Evolutionary conservation across 2,797 vertebrate genomes (phyloP).

Genomic region (Sebastes minor): DNA sequence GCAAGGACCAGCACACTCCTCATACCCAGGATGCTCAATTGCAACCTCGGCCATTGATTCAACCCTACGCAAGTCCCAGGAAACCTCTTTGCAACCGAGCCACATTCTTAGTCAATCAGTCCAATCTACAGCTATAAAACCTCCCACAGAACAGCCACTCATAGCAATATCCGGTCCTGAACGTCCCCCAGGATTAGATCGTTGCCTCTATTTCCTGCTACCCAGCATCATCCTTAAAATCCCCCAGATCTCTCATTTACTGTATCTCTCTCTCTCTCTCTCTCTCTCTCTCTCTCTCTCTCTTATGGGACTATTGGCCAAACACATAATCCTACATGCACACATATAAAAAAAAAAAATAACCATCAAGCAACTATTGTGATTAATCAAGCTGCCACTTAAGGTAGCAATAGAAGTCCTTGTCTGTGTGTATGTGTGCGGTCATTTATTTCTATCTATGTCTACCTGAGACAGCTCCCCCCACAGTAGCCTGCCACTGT

Average conservation of each 20-base stretch:
- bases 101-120: constrained; percentile 1
- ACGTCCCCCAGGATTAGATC: background rate
- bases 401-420: background rate
- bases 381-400: constrained; percentile 32
- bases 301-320: background rate
- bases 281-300: background rate
- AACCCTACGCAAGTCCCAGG: background rate
- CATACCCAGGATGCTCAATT: constrained; percentile 7
- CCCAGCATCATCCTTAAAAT: background rate
- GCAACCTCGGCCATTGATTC: constrained; percentile 10
- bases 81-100: constrained; percentile 11
- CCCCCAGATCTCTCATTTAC: background rate
- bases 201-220: background rate
- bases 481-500: constrained; percentile 18
- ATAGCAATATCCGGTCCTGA: background rate
- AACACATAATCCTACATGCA: background rate
- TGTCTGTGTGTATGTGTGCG: background rate
- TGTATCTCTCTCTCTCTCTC: background rate
- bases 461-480: background rate
- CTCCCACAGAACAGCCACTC: constrained; percentile 3
- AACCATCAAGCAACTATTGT: background rate
- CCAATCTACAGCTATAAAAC: constrained; percentile 3
- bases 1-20: constrained; percentile 12
- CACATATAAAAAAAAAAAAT: background rate
- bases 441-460: constrained; percentile 5